Percentiles rank a stretch among this genome's conserved stretches.
Evolutionary conservation across 1,140 invertebrate species (phyloP).

Genomic region (Aricia agestis): DNA sequence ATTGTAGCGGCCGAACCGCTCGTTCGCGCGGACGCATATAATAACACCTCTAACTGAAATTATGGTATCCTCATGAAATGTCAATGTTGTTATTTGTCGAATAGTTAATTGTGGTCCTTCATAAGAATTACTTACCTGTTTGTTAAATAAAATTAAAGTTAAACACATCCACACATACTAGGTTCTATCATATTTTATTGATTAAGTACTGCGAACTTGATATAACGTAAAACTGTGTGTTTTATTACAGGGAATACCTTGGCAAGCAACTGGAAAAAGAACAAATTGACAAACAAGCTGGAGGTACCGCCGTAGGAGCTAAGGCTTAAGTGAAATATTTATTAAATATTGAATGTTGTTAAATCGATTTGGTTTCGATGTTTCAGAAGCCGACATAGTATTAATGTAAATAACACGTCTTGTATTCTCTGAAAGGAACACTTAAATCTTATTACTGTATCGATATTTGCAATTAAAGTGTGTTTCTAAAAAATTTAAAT

Average conservation of each 20-base stretch:
- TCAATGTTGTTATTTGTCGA: no score
- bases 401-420: conserved; percentile 11
- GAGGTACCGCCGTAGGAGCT: conserved; percentile 76
- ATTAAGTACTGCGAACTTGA: no score
- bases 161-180: no score
- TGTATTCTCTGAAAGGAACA: neutral
- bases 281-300: conserved; percentile 78
- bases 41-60: no score
- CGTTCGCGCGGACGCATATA: no score
- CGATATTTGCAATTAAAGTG: conserved; percentile 9
- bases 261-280: conserved; percentile 96
- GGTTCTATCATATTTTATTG: no score
- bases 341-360: conserved; percentile 17
- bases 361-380: neutral
- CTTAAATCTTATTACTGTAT: conserved; percentile 1
- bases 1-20: no score
- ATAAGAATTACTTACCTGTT: no score
- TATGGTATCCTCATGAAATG: no score
- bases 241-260: conserved; percentile 90
- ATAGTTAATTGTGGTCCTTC: no score
- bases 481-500: conserved; percentile 6
- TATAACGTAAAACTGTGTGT: no score
- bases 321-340: conserved; percentile 76
- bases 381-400: conserved; percentile 18
- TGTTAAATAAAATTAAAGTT: no score